Evolutionary conservation across 2,797 vertebrate genomes (phyloP), one percentile per base, ranked within the genome.

Genomic region (Sebastes minor): DNA sequence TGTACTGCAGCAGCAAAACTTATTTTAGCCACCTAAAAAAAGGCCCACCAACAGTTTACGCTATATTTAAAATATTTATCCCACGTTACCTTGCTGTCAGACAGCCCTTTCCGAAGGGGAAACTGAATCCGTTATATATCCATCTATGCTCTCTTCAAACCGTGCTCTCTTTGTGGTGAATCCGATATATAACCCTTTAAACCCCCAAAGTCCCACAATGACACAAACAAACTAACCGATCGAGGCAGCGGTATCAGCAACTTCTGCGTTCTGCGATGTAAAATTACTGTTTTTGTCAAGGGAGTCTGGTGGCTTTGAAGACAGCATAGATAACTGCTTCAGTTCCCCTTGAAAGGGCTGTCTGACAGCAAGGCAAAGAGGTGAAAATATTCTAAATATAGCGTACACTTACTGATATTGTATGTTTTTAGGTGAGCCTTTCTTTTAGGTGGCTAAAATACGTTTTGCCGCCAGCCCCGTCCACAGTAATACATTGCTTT

Each of bases 341-440:
- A 52, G 46, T n/a, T 52, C 46, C 8, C 18, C 20, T 20, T 52
- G 46, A 52, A n/a, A 52, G 46, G 8, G 3, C 20, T n/a, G 46
- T 52, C 20, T 52, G 46, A 49, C 0, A 16, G 46, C 18, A 2
- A 49, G 0, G 46, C 1, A 0, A 20, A 49, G 16, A 42, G 16
- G 46, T 0, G 46, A 4, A 52, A 52, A 52, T 52, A 52, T 20
- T 52, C 46, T 52, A 52, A 52, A 52, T 52, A 52, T 52, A 52
- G 20, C 3, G 18, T 52, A n/a, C 46, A 20, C 8, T 52, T 52
- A 20, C 46, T 52, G 46, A 52, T 52, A n/a, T 52, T 52, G 46
- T 20, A 20, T 16, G 42, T 46, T 46, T 18, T 46, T 46, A 46
- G 42, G 14, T 46, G 16, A 46, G 42, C 42, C 16, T 46, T 46